Percentiles rank a stretch among this genome's conserved stretches.
These are phyloP conservation scores for Drosophila kanekoi DNA, from an alignment of 2,888 invertebrate genomes.

Conservation along the genomic window DNA sequence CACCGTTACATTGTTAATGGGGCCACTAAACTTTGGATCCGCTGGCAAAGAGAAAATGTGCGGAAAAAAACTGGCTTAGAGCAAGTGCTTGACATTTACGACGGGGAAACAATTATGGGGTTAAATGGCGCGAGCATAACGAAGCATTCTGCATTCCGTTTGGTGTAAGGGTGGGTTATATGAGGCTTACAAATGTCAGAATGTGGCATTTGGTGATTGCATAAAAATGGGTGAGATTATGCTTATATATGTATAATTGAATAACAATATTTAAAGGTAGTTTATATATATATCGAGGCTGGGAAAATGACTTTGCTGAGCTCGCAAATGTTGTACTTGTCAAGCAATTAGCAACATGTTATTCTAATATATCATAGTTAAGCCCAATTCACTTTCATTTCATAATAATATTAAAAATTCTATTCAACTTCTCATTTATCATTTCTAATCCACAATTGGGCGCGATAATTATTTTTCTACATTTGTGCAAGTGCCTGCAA, in stretches of 20 bases:
- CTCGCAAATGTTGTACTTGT: too few relatives aligned
- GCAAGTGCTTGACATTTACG: conserved; percentile 56
- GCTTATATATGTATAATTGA: background rate
- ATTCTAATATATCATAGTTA: too few relatives aligned
- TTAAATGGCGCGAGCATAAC: conserved; percentile 44
- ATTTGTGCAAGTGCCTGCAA: conserved; percentile 59
- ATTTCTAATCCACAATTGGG: conserved; percentile 63
- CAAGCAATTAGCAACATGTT: too few relatives aligned
- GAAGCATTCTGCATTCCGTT: conserved; percentile 2
- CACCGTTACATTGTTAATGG: conserved; percentile 93
- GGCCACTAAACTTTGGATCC: conserved; percentile 92
- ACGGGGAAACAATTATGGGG: conserved; percentile 48
- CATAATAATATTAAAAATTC: too few relatives aligned
- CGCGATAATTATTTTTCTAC: conserved; percentile 45
- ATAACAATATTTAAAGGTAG: background rate
- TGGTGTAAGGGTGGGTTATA: conserved; percentile 27
- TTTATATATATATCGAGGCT: too few relatives aligned
- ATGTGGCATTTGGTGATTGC: conserved; percentile 53
- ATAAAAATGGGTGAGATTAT: conserved; percentile 3
- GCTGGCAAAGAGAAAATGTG: conserved; percentile 86
- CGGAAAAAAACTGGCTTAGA: background rate
- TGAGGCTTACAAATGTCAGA: conserved; percentile 57
- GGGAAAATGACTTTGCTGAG: too few relatives aligned
- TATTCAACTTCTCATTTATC: conserved; percentile 10
- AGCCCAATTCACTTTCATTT: too few relatives aligned